These are phyloP conservation scores for Daboia siamensis DNA, from an alignment of 2,113 vertebrate genomes.

Conservation along the genomic window DNA sequence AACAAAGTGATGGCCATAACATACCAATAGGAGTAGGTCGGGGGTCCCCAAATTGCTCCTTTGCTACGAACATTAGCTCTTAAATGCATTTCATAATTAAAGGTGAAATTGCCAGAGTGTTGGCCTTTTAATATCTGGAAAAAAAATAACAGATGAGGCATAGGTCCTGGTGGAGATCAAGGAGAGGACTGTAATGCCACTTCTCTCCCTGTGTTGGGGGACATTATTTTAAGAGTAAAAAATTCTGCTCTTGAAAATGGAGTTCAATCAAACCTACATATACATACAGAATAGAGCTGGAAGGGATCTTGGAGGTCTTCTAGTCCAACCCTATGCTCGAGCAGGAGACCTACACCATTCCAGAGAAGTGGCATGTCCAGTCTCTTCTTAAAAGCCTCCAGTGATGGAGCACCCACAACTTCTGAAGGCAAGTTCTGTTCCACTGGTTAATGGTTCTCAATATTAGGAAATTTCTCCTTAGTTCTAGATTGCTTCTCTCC, in stretches of 20 bases:
- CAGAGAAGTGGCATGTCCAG: neutral
- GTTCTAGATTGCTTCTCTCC: neutral
- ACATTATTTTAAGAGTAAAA: constrained; percentile 67
- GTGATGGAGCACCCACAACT: neutral
- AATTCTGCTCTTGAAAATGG: constrained; percentile 63
- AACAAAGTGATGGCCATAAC: too few species aligned
- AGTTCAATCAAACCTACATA: constrained; percentile 55
- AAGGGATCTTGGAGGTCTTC: neutral
- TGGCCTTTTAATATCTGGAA: constrained; percentile 48
- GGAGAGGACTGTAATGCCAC: constrained; percentile 64
- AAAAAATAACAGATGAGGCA: constrained; percentile 63
- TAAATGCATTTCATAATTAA: constrained; percentile 61
- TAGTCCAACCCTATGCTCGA: neutral
- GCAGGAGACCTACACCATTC: neutral
- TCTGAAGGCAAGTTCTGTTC: neutral
- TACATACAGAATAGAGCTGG: neutral
- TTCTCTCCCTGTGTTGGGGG: constrained; percentile 66
- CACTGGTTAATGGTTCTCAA: neutral
- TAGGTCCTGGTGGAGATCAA: constrained; percentile 66
- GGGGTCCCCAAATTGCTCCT: constrained; percentile 39
- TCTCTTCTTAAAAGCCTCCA: neutral
- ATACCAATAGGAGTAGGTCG: too few species aligned
- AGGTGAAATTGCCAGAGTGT: constrained; percentile 41
- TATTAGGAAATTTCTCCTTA: neutral
- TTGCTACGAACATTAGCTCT: constrained; percentile 59